These are phyloP conservation scores for Lasius platythorax DNA, from an alignment of 2,888 invertebrate genomes.

Conservation along the genomic window DNA sequence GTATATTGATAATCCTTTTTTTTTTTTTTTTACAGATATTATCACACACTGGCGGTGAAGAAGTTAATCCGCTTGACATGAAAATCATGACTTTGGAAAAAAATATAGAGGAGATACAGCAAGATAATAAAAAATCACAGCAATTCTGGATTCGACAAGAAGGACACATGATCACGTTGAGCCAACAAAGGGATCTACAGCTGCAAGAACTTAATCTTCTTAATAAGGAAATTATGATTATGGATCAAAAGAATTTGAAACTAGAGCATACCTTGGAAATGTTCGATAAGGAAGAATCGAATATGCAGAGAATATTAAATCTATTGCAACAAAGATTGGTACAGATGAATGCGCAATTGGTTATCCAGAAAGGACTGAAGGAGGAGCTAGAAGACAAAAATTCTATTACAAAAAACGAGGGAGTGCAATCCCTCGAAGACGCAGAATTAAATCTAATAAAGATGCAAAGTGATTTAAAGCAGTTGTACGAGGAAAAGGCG, in stretches of 20 bases:
- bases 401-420: slow-evolving; percentile 87
- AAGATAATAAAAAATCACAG: slow-evolving; percentile 89
- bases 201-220: slow-evolving; percentile 90
- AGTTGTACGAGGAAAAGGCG: slow-evolving; percentile 90
- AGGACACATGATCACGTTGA: slow-evolving; percentile 90
- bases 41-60: slow-evolving; percentile 79
- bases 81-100: slow-evolving; percentile 90
- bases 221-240: slow-evolving; percentile 89
- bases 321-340: slow-evolving; percentile 89
- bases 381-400: slow-evolving; percentile 88
- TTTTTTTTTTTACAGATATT: slow-evolving; percentile 74
- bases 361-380: slow-evolving; percentile 87
- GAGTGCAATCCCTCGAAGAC: slow-evolving; percentile 88
- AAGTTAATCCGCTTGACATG: slow-evolving; percentile 87
- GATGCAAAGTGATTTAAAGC: slow-evolving; percentile 90
- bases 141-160: slow-evolving; percentile 93
- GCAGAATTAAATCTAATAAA: slow-evolving; percentile 90
- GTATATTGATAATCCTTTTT: background rate
- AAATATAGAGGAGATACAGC: slow-evolving; percentile 88
- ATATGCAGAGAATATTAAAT: slow-evolving; percentile 88
- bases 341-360: slow-evolving; percentile 84
- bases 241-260: slow-evolving; percentile 92
- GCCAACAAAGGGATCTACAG: slow-evolving; percentile 90
- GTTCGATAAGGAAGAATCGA: slow-evolving; percentile 87
- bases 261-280: slow-evolving; percentile 89